Evolutionary conservation across 2,797 vertebrate species (phyloP).

Genomic region (Alfaro cultratus): DNA sequence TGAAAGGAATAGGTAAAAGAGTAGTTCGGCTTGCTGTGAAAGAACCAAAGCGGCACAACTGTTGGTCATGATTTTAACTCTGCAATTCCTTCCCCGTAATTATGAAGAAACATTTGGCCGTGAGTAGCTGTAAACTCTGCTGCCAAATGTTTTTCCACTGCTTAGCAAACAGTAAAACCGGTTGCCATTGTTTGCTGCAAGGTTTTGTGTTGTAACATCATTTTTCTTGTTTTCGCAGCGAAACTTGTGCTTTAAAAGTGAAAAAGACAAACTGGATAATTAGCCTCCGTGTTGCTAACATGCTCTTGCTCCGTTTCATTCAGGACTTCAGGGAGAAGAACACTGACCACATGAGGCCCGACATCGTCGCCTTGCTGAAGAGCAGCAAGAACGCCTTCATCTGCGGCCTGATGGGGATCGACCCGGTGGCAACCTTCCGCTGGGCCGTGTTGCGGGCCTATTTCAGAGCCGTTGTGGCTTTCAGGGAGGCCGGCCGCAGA

Average conservation of each 20-base stretch:
- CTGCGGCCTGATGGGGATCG: constrained; percentile 92
- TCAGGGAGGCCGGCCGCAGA: constrained; percentile 88
- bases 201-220: constrained; percentile 16
- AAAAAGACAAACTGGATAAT: not conserved
- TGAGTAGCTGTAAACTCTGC: constrained; percentile 22
- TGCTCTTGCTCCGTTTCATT: not conserved
- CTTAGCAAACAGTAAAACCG: constrained; percentile 23
- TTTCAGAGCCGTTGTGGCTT: constrained; percentile 91
- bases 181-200: constrained; percentile 9
- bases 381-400: constrained; percentile 94
- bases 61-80: not conserved
- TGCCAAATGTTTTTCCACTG: constrained; percentile 25
- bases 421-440: constrained; percentile 94
- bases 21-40: not conserved
- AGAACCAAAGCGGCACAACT: not conserved
- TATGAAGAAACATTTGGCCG: constrained; percentile 11
- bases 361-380: constrained; percentile 93
- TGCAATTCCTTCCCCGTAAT: not conserved
- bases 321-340: constrained; percentile 99
- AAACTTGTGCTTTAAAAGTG: not conserved
- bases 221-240: not conserved
- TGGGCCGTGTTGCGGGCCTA: constrained; percentile 94
- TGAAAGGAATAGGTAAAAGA: not conserved
- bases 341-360: constrained; percentile 97
- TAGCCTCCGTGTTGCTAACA: not conserved